Conservation (phyloP, 2,797 vertebrate genomes). For the Iguana delicatissima region DNA sequence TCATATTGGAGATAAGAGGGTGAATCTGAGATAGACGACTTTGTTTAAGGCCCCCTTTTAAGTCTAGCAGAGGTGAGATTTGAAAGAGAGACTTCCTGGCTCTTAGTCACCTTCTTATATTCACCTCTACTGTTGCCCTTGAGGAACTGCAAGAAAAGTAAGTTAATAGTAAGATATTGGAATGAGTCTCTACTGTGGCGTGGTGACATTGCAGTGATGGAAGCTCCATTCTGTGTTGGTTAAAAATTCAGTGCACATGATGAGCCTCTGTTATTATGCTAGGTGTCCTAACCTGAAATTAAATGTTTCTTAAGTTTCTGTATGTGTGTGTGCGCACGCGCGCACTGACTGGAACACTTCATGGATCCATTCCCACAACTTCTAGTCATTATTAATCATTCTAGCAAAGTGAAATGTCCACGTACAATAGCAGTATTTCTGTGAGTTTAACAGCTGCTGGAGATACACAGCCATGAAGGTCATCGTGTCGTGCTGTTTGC, state of each 20-base stretch:
- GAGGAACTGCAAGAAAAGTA: neutral
- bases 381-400: neutral
- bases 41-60: neutral
- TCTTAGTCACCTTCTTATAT: neutral
- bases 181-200: neutral
- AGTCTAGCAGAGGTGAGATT: neutral
- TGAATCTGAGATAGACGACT: neutral
- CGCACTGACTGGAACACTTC: neutral
- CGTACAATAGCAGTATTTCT: too few relatives aligned
- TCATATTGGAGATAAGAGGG: neutral
- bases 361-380: neutral
- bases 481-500: neutral
- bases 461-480: neutral
- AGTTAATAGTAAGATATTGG: neutral
- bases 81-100: neutral
- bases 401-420: neutral
- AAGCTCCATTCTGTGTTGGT: neutral
- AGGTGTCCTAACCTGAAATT: neutral
- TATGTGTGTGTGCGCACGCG: too few relatives aligned
- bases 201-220: neutral
- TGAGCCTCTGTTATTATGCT: neutral
- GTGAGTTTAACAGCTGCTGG: too few relatives aligned
- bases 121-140: neutral
- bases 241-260: neutral
- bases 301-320: accelerated